Conservation (phyloP, 1,140 invertebrate species). For the Drosophila pruinosa region DNA sequence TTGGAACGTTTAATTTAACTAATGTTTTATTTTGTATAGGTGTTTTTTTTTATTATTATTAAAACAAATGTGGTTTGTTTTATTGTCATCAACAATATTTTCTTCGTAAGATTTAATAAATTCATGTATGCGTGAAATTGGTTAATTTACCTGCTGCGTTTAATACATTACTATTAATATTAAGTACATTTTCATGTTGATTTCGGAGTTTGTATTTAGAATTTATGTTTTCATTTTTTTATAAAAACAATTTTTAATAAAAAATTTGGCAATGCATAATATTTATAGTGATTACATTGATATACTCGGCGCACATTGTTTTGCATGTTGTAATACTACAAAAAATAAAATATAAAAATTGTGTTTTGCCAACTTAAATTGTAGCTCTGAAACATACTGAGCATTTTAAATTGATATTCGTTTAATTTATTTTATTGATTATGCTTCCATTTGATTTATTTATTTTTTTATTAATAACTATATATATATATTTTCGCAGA, state of each 20-base stretch:
- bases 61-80: constrained; percentile 49
- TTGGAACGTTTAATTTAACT: constrained; percentile 14
- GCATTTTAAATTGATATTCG: constrained; percentile 7
- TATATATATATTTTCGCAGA: constrained; percentile 24
- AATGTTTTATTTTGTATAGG: constrained; percentile 24
- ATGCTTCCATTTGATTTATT: constrained; percentile 23
- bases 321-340: too few species aligned
- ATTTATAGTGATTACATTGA: too few species aligned
- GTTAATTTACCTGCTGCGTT: constrained; percentile 48
- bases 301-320: too few species aligned
- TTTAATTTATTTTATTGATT: constrained; percentile 11
- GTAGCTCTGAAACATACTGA: constrained; percentile 4
- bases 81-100: constrained; percentile 66
- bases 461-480: constrained; percentile 11
- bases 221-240: constrained; percentile 20
- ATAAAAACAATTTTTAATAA: constrained; percentile 51
- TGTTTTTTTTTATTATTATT: constrained; percentile 39
- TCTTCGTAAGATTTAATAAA: constrained; percentile 70
- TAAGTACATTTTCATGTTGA: constrained; percentile 57
- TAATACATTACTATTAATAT: constrained; percentile 55
- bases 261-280: constrained; percentile 11
- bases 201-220: constrained; percentile 16
- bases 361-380: constrained; percentile 14
- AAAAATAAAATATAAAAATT: too few species aligned
- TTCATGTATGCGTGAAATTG: constrained; percentile 49